Base-by-base conservation (phyloP, 2,797 vertebrate genomes). In the Pterois miles region DNA sequence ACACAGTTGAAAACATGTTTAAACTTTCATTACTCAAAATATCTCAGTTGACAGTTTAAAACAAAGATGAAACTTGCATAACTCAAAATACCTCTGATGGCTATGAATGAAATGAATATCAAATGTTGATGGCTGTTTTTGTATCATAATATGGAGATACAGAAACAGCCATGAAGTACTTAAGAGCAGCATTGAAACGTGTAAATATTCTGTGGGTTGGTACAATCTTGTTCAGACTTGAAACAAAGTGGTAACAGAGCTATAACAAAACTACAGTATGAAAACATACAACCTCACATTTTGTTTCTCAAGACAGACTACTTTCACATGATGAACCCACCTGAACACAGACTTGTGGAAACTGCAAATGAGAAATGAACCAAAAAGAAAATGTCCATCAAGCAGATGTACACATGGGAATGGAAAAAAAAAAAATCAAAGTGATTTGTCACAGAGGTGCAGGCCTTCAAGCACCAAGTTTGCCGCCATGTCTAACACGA, bases 221-320 rank as follows among this genome's bases (percentile, higher is more conserved):
- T 91, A 89, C 80, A 90, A 85, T 94, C 86, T 81, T 84, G 77
- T 52, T 80, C 67, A 74, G 81, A 79, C 76, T 43, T 72, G 69
- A 82, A 84, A 81, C 34, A 67, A 85, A 85, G 75, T 83, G 78
- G 71, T 76, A 84, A 93, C 76, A 86, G 68, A 81, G 73, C 74
- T 78, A 83, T 27, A 86, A 86, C 74, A 86, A 75, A 88, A 81
- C 69, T 80, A 91, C 86, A 82, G 48, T 66, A 84, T 87, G 80
- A 73, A 88, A 90, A 94, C 66, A 85, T 54, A 90, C 75, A 87
- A 70, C 89, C 84, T 89, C 86, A 90, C 87, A 82, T 91, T 87
- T 92, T 83, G 74, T 82, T 88, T 90, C 67, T 90, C 57, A 80
- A 88, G 53, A 91, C 78, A 52, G 59, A 87, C 84, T 87, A 88